A percentile compares a stretch with the other conserved stretches of the same genome.
Conservation (phyloP, 1,140 invertebrate species). For the Phymastichus coffea region DNA sequence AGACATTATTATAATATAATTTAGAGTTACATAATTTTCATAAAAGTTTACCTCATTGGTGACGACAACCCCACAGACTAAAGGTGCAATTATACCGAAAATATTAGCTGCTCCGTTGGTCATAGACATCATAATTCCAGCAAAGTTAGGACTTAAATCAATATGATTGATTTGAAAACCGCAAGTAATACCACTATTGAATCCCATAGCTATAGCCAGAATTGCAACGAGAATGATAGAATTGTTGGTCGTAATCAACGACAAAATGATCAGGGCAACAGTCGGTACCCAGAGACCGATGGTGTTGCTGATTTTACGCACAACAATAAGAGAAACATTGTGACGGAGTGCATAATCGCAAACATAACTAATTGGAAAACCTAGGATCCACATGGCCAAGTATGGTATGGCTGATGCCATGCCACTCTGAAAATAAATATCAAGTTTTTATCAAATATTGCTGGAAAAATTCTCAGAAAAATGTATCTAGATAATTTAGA, state of each 20-base stretch:
- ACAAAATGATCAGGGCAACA: conserved; percentile 48
- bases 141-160: conserved; percentile 67
- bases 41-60: conserved; percentile 45
- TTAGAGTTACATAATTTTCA: no score
- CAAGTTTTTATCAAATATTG: neutral
- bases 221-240: conserved; percentile 47
- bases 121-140: conserved; percentile 66
- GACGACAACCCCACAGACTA: conserved; percentile 56
- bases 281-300: conserved; percentile 59
- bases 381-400: conserved; percentile 68
- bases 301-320: conserved; percentile 68
- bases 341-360: conserved; percentile 64
- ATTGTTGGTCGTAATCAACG: conserved; percentile 32
- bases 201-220: conserved; percentile 59
- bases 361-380: conserved; percentile 64
- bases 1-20: no score
- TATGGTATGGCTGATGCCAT: conserved; percentile 80
- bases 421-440: conserved; percentile 66
- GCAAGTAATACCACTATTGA: conserved; percentile 60
- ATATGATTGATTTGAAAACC: conserved; percentile 65
- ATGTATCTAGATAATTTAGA: neutral
- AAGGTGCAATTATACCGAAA: conserved; percentile 62
- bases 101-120: conserved; percentile 66
- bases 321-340: conserved; percentile 54
- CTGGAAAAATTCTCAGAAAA: neutral